phyloP scores from a whole-genome alignment of 2,113 vertebrate genomes.

The Athene noctua region DNA sequence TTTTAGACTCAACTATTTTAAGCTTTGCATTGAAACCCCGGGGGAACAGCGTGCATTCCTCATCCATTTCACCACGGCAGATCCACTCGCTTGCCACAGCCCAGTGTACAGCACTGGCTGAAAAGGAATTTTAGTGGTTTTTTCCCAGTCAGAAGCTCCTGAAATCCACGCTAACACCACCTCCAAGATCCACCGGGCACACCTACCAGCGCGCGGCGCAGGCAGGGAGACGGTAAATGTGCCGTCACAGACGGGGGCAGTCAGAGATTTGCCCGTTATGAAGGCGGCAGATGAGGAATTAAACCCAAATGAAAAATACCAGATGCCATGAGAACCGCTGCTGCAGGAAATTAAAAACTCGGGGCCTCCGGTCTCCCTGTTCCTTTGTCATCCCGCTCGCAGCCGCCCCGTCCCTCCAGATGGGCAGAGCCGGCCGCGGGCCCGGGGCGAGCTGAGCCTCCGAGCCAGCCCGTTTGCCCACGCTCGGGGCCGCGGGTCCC shows the following conservation, averaged over 20 bases:
- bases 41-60: neutral
- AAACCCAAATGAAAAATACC: constrained; percentile 8
- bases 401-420: neutral
- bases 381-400: neutral
- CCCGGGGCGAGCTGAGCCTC: rapidly evolving
- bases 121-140: neutral
- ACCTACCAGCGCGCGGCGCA: neutral
- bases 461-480: neutral
- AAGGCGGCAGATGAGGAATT: neutral
- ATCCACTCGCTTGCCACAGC: neutral
- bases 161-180: neutral
- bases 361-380: neutral
- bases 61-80: neutral
- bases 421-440: rapidly evolving
- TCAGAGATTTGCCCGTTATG: rapidly evolving
- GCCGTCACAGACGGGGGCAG: too few species aligned
- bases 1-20: constrained; percentile 56
- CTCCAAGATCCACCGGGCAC: neutral
- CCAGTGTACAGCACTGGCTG: rapidly evolving
- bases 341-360: constrained; percentile 44
- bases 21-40: neutral
- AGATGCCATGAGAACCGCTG: neutral
- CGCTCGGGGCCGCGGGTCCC: neutral
- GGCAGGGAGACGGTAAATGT: neutral
- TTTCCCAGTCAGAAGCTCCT: neutral